Evolutionary conservation across 2,797 vertebrate species (phyloP), one percentile per base, ranked within the genome.

Genomic region (Myotis findleyi): DNA sequence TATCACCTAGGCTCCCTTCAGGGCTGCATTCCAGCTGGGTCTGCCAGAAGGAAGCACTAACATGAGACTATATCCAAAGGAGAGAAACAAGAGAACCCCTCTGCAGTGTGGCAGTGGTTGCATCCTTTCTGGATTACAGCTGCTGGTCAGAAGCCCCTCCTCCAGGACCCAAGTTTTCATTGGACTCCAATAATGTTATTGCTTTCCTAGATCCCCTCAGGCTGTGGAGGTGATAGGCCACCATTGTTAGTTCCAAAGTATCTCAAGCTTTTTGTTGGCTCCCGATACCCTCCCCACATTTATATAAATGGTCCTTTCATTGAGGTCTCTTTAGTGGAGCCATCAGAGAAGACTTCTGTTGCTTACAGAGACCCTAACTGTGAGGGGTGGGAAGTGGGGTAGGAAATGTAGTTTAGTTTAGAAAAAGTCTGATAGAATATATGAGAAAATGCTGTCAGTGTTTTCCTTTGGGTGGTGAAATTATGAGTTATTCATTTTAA

Each of bases 401-500:
- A 16, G 25, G 13, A 68, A 33, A 84, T 53, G 13, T 33, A 76
- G 38, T 68, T 68, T 33, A 87, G 9, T 20, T 83, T 71, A 64
- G 77, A 69, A 84, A 87, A 91, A 79, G n/a, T 23, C 64, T 79
- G 33, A 79, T 68, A 77, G 41, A 51, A n/a, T 88, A 73, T 69
- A 49, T 16, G 72, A 87, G 51, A 66, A 87, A 89, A 66, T 53
- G 7, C 47, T 80, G 25, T 14, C 53, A 57, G 33, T 81, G 30
- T 90, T 88, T 73, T 81, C 18, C 6, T 47, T 68, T 87, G 41
- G 20, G 27, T 21, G 7, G n/a, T 92, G 17, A 91, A 41, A 59
- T 51, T 51, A 84, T 10, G 12, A 55, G 30, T 49, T 89, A 55
- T 64, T 85, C 79, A 71, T 91, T 84, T 97, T 89, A 71, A 82